A percentile compares a stretch with the other conserved stretches of the same genome.
These are phyloP conservation scores for Austrolebias charrua DNA, from an alignment of 2,797 vertebrate species.

Conservation along the genomic window DNA sequence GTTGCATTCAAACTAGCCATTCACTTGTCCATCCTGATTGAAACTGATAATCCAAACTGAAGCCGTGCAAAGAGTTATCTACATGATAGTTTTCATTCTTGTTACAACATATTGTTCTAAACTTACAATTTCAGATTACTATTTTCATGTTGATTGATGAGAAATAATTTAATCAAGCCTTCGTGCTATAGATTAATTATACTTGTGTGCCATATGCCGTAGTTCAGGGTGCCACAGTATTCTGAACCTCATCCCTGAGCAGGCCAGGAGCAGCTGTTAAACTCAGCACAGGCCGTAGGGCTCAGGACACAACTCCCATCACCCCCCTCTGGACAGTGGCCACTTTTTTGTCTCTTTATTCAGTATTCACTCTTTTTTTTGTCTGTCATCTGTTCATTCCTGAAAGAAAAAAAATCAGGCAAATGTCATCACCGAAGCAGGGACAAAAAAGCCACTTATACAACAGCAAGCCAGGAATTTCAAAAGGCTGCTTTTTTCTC, in stretches of 20 bases:
- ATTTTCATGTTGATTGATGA: conserved; percentile 6
- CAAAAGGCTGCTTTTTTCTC: background rate
- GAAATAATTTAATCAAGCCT: conserved; percentile 4
- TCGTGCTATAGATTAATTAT: background rate
- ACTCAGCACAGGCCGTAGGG: conserved; percentile 40
- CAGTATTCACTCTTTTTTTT: conserved; percentile 36
- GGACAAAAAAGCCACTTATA: conserved; percentile 41
- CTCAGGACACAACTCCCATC: conserved; percentile 53
- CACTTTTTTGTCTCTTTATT: conserved; percentile 41
- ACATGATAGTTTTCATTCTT: too few relatives aligned
- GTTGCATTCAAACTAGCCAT: too few relatives aligned
- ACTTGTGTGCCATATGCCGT: conserved; percentile 15
- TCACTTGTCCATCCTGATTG: background rate
- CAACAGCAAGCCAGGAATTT: conserved; percentile 18
- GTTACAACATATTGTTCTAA: conserved; percentile 14
- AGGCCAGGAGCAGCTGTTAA: conserved; percentile 73
- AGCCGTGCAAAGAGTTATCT: too few relatives aligned
- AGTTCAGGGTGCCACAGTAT: conserved; percentile 26
- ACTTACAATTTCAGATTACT: conserved; percentile 16
- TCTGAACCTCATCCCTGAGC: conserved; percentile 44
- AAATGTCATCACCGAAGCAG: conserved; percentile 47
- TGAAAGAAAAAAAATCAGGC: background rate
- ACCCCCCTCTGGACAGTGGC: conserved; percentile 52
- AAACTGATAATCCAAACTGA: too few relatives aligned
- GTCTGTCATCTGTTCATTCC: conserved; percentile 54